Evolutionary conservation across 2,797 vertebrate species (phyloP).

Genomic region (Siniperca scherzeri): DNA sequence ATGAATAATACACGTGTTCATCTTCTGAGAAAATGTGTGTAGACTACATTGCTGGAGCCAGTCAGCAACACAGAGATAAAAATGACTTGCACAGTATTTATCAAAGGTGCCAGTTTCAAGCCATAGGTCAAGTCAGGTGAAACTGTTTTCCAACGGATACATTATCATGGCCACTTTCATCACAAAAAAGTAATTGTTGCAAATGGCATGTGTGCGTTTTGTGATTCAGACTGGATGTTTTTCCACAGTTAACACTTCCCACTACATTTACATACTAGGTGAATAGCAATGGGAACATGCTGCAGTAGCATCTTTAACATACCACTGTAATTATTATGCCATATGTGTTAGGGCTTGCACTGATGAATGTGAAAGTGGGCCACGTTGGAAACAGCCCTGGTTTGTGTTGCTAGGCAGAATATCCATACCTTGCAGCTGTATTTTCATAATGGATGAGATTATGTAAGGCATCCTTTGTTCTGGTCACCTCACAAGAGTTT

Average conservation of each 20-base stretch:
- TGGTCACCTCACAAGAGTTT: slow-evolving; percentile 10
- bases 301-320: slow-evolving; percentile 18
- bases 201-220: not conserved
- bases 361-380: slow-evolving; percentile 60
- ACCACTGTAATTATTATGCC: slow-evolving; percentile 15
- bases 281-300: slow-evolving; percentile 5
- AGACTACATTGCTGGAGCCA: slow-evolving; percentile 15
- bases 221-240: not conserved
- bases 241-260: not conserved
- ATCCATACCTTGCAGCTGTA: slow-evolving; percentile 41
- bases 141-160: not conserved
- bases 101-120: not conserved
- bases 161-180: not conserved
- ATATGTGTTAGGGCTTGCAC: slow-evolving; percentile 34
- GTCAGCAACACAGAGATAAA: slow-evolving; percentile 43
- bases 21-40: slow-evolving; percentile 65
- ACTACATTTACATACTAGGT: not conserved
- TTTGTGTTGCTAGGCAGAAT: slow-evolving; percentile 74
- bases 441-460: slow-evolving; percentile 52
- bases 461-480: slow-evolving; percentile 31
- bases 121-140: not conserved
- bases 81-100: slow-evolving; percentile 9
- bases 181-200: not conserved
- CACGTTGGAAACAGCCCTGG: slow-evolving; percentile 22
- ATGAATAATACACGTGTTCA: slow-evolving; percentile 76